Evolutionary conservation across 2,797 vertebrate species (phyloP).

Genomic region (Borostomias antarcticus): DNA sequence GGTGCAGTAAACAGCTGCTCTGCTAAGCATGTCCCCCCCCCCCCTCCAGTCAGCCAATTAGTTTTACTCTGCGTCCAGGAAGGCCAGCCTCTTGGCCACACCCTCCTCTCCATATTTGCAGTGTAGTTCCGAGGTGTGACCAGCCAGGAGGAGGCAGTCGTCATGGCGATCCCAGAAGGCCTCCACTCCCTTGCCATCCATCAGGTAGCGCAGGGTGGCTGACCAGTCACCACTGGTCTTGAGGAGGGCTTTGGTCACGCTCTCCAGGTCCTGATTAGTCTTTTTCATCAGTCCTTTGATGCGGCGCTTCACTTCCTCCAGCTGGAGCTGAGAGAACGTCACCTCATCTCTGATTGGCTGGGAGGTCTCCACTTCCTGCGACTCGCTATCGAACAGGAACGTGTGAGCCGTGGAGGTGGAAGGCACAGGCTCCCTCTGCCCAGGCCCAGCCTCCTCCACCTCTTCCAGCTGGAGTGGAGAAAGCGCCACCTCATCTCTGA

Average conservation of each 20-base stretch:
- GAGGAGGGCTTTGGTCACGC: conserved; percentile 86
- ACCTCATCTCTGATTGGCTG: conserved; percentile 4
- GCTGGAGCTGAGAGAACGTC: conserved; percentile 56
- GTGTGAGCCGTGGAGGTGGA: conserved; percentile 56
- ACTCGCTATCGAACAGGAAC: conserved; percentile 73
- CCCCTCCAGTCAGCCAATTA: neutral
- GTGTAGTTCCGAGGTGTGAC: conserved; percentile 29
- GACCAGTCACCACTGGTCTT: conserved; percentile 86
- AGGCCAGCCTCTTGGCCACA: conserved; percentile 65
- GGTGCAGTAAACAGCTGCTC: conserved; percentile 18
- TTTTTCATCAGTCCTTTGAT: conserved; percentile 80
- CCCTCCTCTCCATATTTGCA: conserved; percentile 67
- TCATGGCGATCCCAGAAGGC: neutral
- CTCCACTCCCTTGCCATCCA: neutral
- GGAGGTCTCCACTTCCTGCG: conserved; percentile 43
- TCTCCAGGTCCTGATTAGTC: conserved; percentile 76
- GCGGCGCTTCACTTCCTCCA: conserved; percentile 61
- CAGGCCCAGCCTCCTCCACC: conserved; percentile 44
- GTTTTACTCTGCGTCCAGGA: conserved; percentile 58
- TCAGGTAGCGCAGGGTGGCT: conserved; percentile 70
- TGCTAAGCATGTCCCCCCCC: neutral
- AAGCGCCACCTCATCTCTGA: conserved; percentile 22
- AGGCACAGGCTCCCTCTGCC: conserved; percentile 7
- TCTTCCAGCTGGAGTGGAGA: conserved; percentile 66
- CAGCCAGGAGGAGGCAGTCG: neutral